phyloP scores from a whole-genome alignment of 2,113 vertebrate species.

The Scopus umbretta region DNA sequence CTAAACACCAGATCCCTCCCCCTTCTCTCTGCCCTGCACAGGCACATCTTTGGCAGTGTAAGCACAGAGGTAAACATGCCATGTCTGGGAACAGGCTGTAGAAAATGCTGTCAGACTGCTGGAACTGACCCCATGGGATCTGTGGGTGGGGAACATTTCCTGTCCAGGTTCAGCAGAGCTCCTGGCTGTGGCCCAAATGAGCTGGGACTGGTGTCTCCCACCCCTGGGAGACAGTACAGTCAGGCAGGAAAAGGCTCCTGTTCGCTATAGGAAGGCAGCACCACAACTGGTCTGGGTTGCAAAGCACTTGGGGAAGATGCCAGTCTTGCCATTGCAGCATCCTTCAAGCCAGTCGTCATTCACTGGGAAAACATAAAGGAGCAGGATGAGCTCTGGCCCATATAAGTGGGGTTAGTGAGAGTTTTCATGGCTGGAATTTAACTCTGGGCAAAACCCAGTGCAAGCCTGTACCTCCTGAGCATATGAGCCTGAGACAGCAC shows the following conservation, averaged over 20 bases:
- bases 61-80: not conserved
- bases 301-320: conserved; percentile 90
- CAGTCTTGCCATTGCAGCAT: conserved; percentile 72
- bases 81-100: not conserved
- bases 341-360: conserved; percentile 91
- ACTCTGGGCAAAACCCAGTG: not conserved
- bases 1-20: not conserved
- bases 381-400: not conserved
- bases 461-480: not conserved
- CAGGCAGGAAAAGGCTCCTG: not conserved
- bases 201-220: not conserved
- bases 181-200: not conserved
- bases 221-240: not conserved
- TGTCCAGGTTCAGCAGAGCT: not conserved
- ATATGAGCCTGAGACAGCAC: not conserved
- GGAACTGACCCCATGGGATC: not conserved
- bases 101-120: not conserved
- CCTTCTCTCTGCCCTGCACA: not conserved
- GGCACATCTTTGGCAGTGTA: not conserved
- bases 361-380: conserved; percentile 66
- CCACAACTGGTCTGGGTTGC: conserved; percentile 44
- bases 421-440: not conserved
- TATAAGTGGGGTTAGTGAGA: not conserved
- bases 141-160: not conserved
- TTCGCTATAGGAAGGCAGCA: not conserved